These are phyloP conservation scores for Lacerta viridis DNA, from an alignment of 2,797 vertebrate species.

Conservation along the genomic window DNA sequence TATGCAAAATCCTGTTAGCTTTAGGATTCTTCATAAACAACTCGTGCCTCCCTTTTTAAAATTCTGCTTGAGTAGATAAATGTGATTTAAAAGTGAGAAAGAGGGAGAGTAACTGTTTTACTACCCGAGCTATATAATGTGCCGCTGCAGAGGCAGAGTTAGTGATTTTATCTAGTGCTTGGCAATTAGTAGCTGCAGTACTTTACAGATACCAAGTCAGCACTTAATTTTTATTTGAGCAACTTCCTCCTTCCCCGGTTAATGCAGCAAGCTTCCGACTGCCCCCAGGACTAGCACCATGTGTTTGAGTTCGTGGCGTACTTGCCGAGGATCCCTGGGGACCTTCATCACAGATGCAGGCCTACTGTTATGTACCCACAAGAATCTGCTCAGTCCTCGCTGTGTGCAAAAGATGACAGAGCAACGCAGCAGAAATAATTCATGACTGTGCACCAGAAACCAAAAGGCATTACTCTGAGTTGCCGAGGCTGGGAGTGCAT, in stretches of 20 bases:
- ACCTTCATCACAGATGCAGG: slow-evolving; percentile 64
- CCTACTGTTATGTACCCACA: slow-evolving; percentile 48
- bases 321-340: slow-evolving; percentile 55
- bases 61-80: slow-evolving; percentile 49
- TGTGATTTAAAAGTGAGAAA: slow-evolving; percentile 56
- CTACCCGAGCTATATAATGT: slow-evolving; percentile 17
- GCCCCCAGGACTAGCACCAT: slow-evolving; percentile 42
- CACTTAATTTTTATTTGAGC: slow-evolving; percentile 58
- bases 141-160: slow-evolving; percentile 27
- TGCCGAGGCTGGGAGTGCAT: slow-evolving; percentile 60
- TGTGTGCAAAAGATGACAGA: slow-evolving; percentile 62
- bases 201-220: slow-evolving; percentile 51
- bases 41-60: slow-evolving; percentile 61
- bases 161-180: slow-evolving; percentile 40
- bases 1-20: slow-evolving; percentile 67
- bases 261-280: not conserved
- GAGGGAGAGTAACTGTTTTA: slow-evolving; percentile 39
- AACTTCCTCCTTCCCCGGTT: slow-evolving; percentile 20
- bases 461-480: slow-evolving; percentile 69
- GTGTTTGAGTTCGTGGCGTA: slow-evolving; percentile 45
- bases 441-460: slow-evolving; percentile 70
- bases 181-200: slow-evolving; percentile 36
- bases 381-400: slow-evolving; percentile 53
- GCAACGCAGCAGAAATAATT: slow-evolving; percentile 73
- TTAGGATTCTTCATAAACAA: slow-evolving; percentile 68